Evolutionary conservation across 2,888 invertebrate genomes (phyloP).

Genomic region (Nomada ruficornis): DNA sequence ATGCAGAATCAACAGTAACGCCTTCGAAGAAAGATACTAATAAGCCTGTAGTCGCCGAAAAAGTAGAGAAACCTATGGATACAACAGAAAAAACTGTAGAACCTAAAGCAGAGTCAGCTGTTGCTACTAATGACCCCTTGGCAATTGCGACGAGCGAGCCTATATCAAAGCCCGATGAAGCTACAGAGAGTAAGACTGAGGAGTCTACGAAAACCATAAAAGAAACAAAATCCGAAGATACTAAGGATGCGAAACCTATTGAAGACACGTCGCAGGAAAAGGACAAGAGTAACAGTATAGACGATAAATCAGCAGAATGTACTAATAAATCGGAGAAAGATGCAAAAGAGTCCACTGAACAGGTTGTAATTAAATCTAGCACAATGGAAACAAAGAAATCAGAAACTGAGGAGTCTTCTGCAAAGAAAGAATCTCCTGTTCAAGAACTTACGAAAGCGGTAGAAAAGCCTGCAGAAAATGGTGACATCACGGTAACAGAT

Average conservation of each 20-base stretch:
- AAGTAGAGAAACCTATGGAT: slow-evolving; percentile 44
- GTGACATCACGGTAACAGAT: slow-evolving; percentile 42
- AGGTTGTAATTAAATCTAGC: slow-evolving; percentile 40
- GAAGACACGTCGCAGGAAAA: slow-evolving; percentile 44
- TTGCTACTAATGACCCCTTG: slow-evolving; percentile 43
- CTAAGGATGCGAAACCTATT: slow-evolving; percentile 52
- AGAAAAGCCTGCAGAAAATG: slow-evolving; percentile 64
- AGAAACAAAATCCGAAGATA: slow-evolving; percentile 55
- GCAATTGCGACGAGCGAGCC: slow-evolving; percentile 44
- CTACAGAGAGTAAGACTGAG: slow-evolving; percentile 72
- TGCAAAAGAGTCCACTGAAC: slow-evolving; percentile 48
- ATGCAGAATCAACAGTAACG: slow-evolving; percentile 23
- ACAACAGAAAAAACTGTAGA: slow-evolving; percentile 54
- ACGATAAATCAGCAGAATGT: slow-evolving; percentile 57
- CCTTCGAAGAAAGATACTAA: slow-evolving; percentile 45
- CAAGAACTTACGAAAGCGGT: slow-evolving; percentile 60
- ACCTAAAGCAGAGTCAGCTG: slow-evolving; percentile 28
- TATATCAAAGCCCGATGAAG: slow-evolving; percentile 54
- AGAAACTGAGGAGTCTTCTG: slow-evolving; percentile 45
- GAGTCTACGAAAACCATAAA: slow-evolving; percentile 43
- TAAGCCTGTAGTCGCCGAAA: slow-evolving; percentile 48
- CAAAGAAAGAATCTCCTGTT: slow-evolving; percentile 33
- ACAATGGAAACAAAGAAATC: slow-evolving; percentile 37
- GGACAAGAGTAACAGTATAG: slow-evolving; percentile 34
- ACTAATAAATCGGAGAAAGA: slow-evolving; percentile 47